Percentiles rank a stretch among this genome's conserved stretches.
These are phyloP conservation scores for Athene cunicularia DNA, from an alignment of 2,113 vertebrate genomes.

Conservation along the genomic window DNA sequence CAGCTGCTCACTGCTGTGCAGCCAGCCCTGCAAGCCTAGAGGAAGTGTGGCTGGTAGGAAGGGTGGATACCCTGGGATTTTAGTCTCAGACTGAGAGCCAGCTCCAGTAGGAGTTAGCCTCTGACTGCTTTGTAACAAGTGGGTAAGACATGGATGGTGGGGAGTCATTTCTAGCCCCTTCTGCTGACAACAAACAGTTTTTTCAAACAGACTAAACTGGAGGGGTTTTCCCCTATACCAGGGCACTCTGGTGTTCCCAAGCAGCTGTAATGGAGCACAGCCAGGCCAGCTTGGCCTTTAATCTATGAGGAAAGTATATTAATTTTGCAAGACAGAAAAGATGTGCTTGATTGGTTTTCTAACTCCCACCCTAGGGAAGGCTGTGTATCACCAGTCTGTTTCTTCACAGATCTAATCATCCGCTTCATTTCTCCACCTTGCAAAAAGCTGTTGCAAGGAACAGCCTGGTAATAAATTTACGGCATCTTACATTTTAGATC, in stretches of 20 bases:
- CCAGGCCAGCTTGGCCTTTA: not conserved
- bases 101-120: not conserved
- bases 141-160: not conserved
- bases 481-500: not conserved
- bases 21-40: not conserved
- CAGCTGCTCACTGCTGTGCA: not conserved
- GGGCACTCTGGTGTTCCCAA: not conserved
- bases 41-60: not conserved
- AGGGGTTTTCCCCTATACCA: not conserved
- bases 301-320: not conserved
- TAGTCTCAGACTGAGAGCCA: not conserved
- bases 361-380: not conserved
- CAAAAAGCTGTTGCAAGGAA: not conserved
- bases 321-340: not conserved
- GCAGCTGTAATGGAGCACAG: not conserved
- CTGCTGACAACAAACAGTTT: not conserved
- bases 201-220: not conserved
- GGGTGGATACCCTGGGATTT: not conserved
- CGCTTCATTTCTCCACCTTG: not conserved
- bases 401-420: not conserved
- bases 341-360: not conserved
- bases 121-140: not conserved
- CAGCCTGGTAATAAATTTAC: not conserved
- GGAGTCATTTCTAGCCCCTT: not conserved
- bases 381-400: not conserved